A percentile compares a stretch with the other conserved stretches of the same genome.
phyloP scores from a whole-genome alignment of 2,797 vertebrate species.

The Molossus molossus region DNA sequence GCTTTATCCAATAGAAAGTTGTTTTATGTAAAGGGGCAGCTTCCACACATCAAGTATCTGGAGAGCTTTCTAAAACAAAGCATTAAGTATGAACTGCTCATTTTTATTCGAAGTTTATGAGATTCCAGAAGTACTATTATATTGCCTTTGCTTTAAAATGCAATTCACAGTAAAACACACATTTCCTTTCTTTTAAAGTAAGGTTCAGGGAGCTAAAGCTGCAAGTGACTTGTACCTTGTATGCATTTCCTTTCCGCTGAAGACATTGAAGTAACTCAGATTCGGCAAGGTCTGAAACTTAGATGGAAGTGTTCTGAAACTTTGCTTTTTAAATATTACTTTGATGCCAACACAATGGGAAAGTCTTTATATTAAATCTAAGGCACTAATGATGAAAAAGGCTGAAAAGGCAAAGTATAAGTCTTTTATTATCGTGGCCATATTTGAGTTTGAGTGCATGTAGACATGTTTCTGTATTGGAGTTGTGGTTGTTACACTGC shows the following conservation, averaged over 20 bases:
- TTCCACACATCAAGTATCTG: constrained; percentile 70
- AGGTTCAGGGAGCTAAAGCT: constrained; percentile 50
- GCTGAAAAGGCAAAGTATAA: not conserved
- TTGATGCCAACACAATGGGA: not conserved
- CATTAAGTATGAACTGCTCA: constrained; percentile 68
- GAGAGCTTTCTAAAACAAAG: constrained; percentile 77
- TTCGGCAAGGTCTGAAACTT: not conserved
- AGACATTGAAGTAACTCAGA: not conserved
- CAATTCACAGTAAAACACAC: constrained; percentile 48
- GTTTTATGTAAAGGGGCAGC: constrained; percentile 71
- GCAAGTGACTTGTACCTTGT: not conserved
- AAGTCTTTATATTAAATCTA: not conserved
- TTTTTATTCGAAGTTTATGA: constrained; percentile 81
- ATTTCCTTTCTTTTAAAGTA: constrained; percentile 16
- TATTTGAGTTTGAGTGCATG: not conserved
- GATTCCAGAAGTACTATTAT: constrained; percentile 66
- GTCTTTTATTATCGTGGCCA: not conserved
- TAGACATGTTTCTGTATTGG: not conserved
- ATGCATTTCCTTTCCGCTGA: not conserved
- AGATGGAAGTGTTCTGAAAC: not conserved
- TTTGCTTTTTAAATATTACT: constrained; percentile 34
- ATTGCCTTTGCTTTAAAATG: constrained; percentile 74
- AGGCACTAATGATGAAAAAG: not conserved
- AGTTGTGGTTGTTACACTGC: not conserved
- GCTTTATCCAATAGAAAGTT: constrained; percentile 49